Evolutionary conservation across 1,140 invertebrate genomes (phyloP).

Genomic region (Psix sp.): DNA sequence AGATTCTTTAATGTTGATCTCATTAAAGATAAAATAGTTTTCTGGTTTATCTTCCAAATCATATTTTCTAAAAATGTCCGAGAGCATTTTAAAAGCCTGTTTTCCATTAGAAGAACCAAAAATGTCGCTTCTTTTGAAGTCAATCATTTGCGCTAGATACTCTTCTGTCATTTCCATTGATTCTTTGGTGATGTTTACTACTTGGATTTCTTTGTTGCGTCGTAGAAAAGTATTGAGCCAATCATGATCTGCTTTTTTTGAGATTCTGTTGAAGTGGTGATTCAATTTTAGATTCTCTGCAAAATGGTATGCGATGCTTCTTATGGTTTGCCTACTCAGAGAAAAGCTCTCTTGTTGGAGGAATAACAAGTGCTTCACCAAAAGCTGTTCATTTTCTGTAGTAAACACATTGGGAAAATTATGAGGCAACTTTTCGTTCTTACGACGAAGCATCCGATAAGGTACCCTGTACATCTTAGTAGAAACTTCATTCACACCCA

Average conservation of each 20-base stretch:
- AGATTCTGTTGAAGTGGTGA: conserved; percentile 9
- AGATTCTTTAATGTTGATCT: neutral
- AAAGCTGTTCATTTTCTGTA: conserved; percentile 13
- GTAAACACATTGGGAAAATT: conserved; percentile 13
- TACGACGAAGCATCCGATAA: conserved; percentile 7
- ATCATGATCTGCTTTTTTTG: conserved; percentile 6
- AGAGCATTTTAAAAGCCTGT: conserved; percentile 4
- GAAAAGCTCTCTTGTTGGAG: conserved; percentile 6
- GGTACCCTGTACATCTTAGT: conserved; percentile 15
- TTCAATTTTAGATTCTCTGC: conserved; percentile 13
- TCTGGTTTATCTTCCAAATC: neutral
- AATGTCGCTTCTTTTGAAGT: conserved; percentile 13
- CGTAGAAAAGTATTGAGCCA: conserved; percentile 15
- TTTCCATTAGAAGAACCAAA: neutral
- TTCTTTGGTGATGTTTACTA: conserved; percentile 1
- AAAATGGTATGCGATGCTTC: conserved; percentile 18
- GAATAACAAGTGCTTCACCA: conserved; percentile 12
- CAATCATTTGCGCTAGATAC: too few relatives aligned
- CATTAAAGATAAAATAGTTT: conserved; percentile 16
- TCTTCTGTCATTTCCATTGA: too few relatives aligned
- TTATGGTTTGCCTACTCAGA: neutral
- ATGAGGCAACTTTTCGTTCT: conserved; percentile 4
- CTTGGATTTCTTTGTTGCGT: conserved; percentile 11
- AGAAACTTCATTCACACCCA: conserved; percentile 16
- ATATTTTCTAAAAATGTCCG: neutral